Evolutionary conservation across 1,140 invertebrate genomes (phyloP), one percentile per base, ranked within the genome.

Genomic region (Oncopodura yosiiana): DNA sequence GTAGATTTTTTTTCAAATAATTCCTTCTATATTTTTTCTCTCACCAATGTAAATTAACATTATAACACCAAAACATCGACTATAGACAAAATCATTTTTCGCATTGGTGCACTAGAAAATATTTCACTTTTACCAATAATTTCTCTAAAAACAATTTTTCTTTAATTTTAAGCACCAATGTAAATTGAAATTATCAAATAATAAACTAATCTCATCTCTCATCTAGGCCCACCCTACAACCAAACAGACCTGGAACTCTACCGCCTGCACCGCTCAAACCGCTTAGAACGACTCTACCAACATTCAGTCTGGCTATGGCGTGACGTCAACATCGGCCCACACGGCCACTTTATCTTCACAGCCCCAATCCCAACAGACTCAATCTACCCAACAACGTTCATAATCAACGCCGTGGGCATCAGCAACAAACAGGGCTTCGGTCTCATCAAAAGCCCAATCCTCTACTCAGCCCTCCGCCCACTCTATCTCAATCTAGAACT

Each of bases 401-500:
- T 94, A 74, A 78, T 97, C 4, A 88, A 86, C 19, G 89, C 86
- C 0, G 89, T 95, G 67, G 84, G 87, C 56, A 84, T 96, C 71
- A 93, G 89, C 65, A 82, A 83, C 4, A 79, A 78, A 0, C 72
- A 77, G 37, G 93, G 93, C 1, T 86, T 95, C 56, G 90, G 91
- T 11, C 84, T 97, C 78, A 68, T 94, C 24, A 74, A 77, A 9
- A 76, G 74, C 44, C 83, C 89, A 0, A 74, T 90, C 11, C 68
- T 81, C 71, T 91, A 92, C 69, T 77, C 82, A 27, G 89, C 86
- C 3, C 80, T 89, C 0, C 73, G 90, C 18, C 89, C 89, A 23
- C 94, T 97, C 76, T 95, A 86, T 69, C 94, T 96, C 41, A 90
- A 88, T 64, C 86, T 96, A 11, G 93, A 97, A 70, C 91, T 94